A percentile compares a stretch with the other conserved stretches of the same genome.
Evolutionary conservation across 2,888 invertebrate genomes (phyloP).

Genomic region (Xestia rhomboidea): DNA sequence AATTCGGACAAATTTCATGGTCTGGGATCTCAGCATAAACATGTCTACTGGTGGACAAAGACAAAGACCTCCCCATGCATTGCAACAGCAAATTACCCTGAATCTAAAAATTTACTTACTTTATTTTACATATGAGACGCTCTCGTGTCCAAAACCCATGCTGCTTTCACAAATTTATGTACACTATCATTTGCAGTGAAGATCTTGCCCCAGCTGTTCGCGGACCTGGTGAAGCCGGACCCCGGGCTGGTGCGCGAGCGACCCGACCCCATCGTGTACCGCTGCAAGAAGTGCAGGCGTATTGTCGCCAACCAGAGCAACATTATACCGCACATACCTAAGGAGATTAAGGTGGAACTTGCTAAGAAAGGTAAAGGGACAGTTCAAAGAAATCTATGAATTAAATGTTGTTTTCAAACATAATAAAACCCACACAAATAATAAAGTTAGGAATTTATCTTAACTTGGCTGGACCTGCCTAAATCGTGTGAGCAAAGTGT

Average conservation of each 20-base stretch:
- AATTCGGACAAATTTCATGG: background rate
- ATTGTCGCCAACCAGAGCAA: constrained; percentile 95
- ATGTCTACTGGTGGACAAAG: background rate
- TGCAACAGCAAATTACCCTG: background rate
- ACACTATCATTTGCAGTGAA: constrained; percentile 90
- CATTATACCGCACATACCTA: constrained; percentile 93
- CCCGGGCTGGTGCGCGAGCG: constrained; percentile 93
- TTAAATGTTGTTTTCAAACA: background rate
- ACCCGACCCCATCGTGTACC: constrained; percentile 95
- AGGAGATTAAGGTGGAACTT: constrained; percentile 79
- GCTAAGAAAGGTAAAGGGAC: constrained; percentile 79
- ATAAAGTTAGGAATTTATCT: background rate
- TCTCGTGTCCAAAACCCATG: background rate
- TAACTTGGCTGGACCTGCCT: constrained; percentile 11
- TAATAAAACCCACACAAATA: background rate
- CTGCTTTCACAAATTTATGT: constrained; percentile 32
- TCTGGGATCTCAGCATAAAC: background rate
- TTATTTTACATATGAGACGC: background rate
- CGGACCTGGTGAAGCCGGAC: constrained; percentile 94
- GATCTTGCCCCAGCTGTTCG: constrained; percentile 95
- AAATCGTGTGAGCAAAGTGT: constrained; percentile 18
- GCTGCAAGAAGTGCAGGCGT: constrained; percentile 95
- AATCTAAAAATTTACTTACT: background rate
- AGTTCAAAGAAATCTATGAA: background rate
- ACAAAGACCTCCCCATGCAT: background rate